phyloP scores from a whole-genome alignment of 2,113 vertebrate species.

The Psittacara wagleri region DNA sequence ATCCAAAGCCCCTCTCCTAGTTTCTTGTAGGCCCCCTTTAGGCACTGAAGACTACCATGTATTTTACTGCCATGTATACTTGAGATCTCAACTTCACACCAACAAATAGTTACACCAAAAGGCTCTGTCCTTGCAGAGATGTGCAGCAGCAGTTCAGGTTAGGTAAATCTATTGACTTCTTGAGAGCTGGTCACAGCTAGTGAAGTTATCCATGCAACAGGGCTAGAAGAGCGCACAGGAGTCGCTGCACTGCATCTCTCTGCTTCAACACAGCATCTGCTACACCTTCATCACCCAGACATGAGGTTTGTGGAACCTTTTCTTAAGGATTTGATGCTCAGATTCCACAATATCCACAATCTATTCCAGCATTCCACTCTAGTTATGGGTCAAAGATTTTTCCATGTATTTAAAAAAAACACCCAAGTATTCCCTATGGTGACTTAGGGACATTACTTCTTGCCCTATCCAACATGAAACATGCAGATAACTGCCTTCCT shows the following conservation, averaged over 20 bases:
- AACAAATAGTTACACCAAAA: background rate
- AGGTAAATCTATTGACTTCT: background rate
- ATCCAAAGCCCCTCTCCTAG: background rate
- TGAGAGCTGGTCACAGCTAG: background rate
- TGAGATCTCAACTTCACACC: background rate
- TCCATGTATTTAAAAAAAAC: background rate
- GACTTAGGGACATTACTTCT: background rate
- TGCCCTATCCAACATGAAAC: background rate
- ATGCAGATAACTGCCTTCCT: background rate
- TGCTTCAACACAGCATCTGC: background rate
- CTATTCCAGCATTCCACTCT: background rate
- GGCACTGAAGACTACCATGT: no score
- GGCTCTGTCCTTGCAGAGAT: background rate
- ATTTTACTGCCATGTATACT: background rate
- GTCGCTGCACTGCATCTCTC: background rate
- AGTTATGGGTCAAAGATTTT: background rate
- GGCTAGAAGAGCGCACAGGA: background rate
- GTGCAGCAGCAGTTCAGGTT: background rate
- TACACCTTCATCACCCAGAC: background rate
- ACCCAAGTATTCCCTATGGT: background rate
- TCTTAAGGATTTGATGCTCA: background rate
- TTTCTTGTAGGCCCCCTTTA: background rate
- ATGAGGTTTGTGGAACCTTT: background rate
- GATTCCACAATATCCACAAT: background rate
- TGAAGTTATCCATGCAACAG: rapidly evolving